Percentiles rank a stretch among this genome's conserved stretches.
These are phyloP conservation scores for Holothuria leucospilota DNA, from an alignment of 53 echinoderm and acorn worm genomes.

Conservation along the genomic window DNA sequence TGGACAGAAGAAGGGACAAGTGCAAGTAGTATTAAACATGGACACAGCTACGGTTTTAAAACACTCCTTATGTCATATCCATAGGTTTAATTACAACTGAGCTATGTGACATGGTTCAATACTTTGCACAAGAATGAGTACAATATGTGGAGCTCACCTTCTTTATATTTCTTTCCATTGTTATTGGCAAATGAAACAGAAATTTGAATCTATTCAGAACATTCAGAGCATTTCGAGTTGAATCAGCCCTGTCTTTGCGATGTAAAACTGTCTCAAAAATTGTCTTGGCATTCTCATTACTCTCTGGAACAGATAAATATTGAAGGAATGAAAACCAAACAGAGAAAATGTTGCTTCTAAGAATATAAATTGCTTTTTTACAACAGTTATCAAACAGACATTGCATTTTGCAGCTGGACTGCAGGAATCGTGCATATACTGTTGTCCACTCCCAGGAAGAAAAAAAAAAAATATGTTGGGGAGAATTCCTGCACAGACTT, in stretches of 20 bases:
- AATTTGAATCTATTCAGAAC: slow-evolving; percentile 97
- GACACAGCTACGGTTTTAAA: too few species aligned
- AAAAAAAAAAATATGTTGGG: too few species aligned
- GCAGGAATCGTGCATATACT: too few species aligned
- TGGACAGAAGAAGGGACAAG: too few species aligned
- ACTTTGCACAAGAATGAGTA: too few species aligned
- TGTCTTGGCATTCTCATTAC: slow-evolving; percentile 91
- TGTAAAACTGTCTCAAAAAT: slow-evolving; percentile 89
- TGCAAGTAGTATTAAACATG: too few species aligned
- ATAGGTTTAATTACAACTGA: too few species aligned
- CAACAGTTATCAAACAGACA: too few species aligned
- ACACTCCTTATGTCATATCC: too few species aligned
- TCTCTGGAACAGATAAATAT: slow-evolving; percentile 59
- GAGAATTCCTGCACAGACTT: too few species aligned
- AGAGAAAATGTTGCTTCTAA: not conserved
- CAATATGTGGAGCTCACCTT: slow-evolving; percentile 60
- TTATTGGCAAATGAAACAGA: slow-evolving; percentile 95
- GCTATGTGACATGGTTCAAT: too few species aligned
- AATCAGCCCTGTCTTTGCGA: slow-evolving; percentile 92
- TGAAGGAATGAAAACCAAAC: not conserved
- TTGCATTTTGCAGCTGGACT: not conserved
- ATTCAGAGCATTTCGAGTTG: slow-evolving; percentile 94
- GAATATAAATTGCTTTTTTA: not conserved
- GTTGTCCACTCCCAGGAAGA: too few species aligned
- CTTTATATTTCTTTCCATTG: slow-evolving; percentile 92